A percentile compares a stretch with the other conserved stretches of the same genome.
Evolutionary conservation across 2,888 invertebrate genomes (phyloP).

Genomic region (Melinopterus prodromus): DNA sequence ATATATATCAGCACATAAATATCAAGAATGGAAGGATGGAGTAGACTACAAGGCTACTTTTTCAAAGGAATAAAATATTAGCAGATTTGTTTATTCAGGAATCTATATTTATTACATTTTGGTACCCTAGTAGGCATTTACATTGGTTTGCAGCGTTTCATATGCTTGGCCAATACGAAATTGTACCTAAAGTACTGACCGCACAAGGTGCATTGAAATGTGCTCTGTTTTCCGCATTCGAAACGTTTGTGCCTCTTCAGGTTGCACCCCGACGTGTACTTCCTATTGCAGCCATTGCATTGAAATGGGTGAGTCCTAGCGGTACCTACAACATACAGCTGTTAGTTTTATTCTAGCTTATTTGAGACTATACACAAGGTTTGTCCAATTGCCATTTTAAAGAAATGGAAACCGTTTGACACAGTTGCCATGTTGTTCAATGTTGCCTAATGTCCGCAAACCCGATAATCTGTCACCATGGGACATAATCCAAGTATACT

Average conservation of each 20-base stretch:
- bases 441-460: no score
- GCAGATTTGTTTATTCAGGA: no score
- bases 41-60: neutral
- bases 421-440: no score
- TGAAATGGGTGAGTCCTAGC: conserved; percentile 11
- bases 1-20: conserved; percentile 1
- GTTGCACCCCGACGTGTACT: conserved; percentile 39
- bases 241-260: conserved; percentile 41
- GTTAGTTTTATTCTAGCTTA: conserved; percentile 14
- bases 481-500: no score
- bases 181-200: conserved; percentile 26
- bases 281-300: conserved; percentile 30
- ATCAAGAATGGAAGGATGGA: neutral
- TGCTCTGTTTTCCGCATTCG: conserved; percentile 39
- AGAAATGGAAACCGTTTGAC: no score
- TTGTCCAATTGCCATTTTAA: no score
- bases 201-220: conserved; percentile 37
- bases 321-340: conserved; percentile 24
- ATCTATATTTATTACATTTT: no score
- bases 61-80: no score
- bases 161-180: conserved; percentile 13
- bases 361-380: neutral
- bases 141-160: conserved; percentile 5
- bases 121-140: neutral
- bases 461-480: no score